Evolutionary conservation across 2,113 vertebrate genomes (phyloP).

Genomic region (Casuarius casuarius): DNA sequence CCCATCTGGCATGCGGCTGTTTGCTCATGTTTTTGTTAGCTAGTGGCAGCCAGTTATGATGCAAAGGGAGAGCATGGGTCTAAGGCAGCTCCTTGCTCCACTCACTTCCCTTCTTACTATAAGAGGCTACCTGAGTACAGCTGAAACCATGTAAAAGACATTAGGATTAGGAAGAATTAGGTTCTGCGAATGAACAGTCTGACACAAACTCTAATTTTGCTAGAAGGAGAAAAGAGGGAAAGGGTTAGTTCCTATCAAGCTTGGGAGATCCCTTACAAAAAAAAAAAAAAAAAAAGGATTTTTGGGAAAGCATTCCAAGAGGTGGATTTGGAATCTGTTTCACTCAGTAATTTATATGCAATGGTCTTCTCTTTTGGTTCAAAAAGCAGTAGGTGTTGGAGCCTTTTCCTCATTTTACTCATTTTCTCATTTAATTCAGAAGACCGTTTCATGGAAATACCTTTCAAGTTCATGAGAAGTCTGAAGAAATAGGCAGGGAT

Average conservation of each 20-base stretch:
- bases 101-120: background rate
- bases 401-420: background rate
- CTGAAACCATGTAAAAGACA: background rate
- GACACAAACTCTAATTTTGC: background rate
- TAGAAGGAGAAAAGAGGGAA: background rate
- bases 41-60: background rate
- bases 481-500: accelerated
- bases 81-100: background rate
- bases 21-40: background rate
- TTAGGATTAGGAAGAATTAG: background rate
- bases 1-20: background rate
- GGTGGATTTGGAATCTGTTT: background rate
- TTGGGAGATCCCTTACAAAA: background rate
- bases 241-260: background rate
- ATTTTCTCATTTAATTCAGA: background rate
- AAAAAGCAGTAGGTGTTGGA: background rate
- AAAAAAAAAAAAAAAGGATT: accelerated
- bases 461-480: background rate
- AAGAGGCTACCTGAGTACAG: background rate
- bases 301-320: background rate
- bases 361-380: background rate
- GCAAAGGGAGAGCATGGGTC: background rate
- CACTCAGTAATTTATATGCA: background rate
- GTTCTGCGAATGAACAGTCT: background rate
- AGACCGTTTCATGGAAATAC: background rate